These are phyloP conservation scores for Pangasius mekongensis DNA, from an alignment of 2,797 vertebrate genomes.

Conservation along the genomic window DNA sequence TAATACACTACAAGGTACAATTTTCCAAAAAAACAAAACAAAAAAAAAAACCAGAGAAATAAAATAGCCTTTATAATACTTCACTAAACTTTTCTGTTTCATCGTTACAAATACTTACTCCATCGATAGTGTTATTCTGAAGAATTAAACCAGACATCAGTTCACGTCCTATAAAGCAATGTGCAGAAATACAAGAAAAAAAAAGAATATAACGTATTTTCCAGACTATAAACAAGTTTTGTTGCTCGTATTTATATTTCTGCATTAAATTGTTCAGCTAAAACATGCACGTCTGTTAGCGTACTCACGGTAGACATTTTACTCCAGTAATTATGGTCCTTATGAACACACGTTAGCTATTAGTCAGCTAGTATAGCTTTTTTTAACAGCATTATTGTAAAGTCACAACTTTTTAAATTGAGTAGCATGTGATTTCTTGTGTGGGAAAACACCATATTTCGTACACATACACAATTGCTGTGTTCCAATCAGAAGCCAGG, in stretches of 20 bases:
- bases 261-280: neutral
- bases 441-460: neutral
- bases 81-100: neutral
- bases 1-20: too few species aligned
- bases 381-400: neutral
- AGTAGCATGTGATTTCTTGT: neutral
- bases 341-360: neutral
- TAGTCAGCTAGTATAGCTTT: neutral
- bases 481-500: neutral
- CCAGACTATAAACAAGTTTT: neutral
- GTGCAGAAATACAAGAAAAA: neutral
- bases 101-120: constrained; percentile 9
- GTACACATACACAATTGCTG: too few species aligned
- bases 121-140: neutral
- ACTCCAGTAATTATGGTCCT: neutral
- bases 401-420: neutral
- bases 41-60: neutral
- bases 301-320: neutral
- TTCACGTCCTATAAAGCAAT: neutral
- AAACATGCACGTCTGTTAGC: neutral
- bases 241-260: neutral
- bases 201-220: neutral
- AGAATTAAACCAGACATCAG: neutral
- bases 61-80: constrained; percentile 1
- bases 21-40: neutral